Evolutionary conservation across 1,140 invertebrate genomes (phyloP), one percentile per base, ranked within the genome.

Genomic region (Zelostemma sp.): DNA sequence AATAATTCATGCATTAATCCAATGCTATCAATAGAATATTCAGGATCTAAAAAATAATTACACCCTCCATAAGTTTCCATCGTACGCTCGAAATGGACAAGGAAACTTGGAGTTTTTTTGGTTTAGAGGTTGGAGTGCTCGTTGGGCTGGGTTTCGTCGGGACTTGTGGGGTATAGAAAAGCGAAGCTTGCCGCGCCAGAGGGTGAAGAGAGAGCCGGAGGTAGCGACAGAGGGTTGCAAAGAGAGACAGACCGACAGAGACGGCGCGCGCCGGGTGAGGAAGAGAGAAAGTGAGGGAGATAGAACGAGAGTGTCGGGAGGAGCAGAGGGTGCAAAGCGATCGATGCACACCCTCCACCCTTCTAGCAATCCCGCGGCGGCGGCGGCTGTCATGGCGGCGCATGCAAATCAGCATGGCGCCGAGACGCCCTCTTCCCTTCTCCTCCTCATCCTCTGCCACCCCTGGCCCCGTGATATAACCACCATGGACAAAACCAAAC

Each of bases 351-450:
- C 75, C 79, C 78, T 76, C 64, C 71, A 63, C 63, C 72, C 74
- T 74, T 48, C 69, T 61, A 56, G 59, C 77, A 77, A 75, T 74
- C 78, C 77, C 73, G 75, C 73, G 76, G 76, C 72, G 74, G 72
- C 53, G 72, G 73, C 73, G 76, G 76, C 81, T 78, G 83, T 83
- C 84, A 84, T 84, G 82, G 82, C 82, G 84, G 83, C 84, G 83
- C 81, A 85, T 85, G 84, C 84, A 85, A 85, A 85, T 85, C 81
- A 85, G 83, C 80, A 85, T 85, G 83, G 84, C 83, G 84, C 80
- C 84, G 80, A 83, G 84, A 84, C 83, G 80, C 80, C 83, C 80
- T 81, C 81, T 68, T 68, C 55, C 48, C 49, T 33, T 28, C 46
- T 58, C 50, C 58, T 54, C 59, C 48, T 41, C 50, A 25, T 33